These are phyloP conservation scores for Nautilus pompilius DNA, from an alignment of 1,140 invertebrate species.

Conservation along the genomic window DNA sequence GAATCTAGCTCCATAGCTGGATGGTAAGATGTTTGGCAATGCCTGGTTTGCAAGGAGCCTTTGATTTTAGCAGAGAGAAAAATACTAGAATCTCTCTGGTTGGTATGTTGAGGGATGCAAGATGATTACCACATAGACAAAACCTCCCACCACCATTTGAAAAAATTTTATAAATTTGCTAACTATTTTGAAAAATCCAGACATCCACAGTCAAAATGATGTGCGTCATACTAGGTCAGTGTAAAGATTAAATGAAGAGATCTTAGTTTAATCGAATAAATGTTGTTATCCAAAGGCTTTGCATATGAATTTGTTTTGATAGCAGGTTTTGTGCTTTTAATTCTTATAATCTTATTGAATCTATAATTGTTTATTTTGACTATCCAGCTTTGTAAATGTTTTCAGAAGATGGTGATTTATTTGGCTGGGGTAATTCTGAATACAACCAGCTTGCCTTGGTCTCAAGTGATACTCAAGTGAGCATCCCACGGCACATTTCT, in stretches of 20 bases:
- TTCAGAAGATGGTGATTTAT: slow-evolving; percentile 85
- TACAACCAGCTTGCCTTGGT: slow-evolving; percentile 74
- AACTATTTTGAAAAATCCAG: too few relatives aligned
- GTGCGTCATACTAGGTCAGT: background rate
- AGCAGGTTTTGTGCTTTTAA: background rate
- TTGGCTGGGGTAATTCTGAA: slow-evolving; percentile 97
- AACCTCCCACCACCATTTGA: too few relatives aligned
- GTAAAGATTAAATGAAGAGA: background rate
- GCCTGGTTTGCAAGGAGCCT: too few relatives aligned
- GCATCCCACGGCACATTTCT: slow-evolving; percentile 66
- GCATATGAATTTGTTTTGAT: background rate
- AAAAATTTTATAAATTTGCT: too few relatives aligned
- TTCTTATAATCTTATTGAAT: background rate
- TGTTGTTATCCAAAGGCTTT: background rate
- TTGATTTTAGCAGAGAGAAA: too few relatives aligned
- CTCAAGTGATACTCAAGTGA: slow-evolving; percentile 52
- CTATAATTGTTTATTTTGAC: background rate
- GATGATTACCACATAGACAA: too few relatives aligned
- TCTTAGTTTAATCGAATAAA: background rate
- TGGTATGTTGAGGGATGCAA: too few relatives aligned
- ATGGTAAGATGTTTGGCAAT: too few relatives aligned
- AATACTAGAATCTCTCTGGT: too few relatives aligned
- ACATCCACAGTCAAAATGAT: too few relatives aligned
- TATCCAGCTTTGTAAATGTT: slow-evolving; percentile 2
- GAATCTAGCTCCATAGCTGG: too few relatives aligned